A percentile compares a stretch with the other conserved stretches of the same genome.
phyloP scores from a whole-genome alignment of 35 echinoderm and acorn worm genomes.

The Ophiothrix spiculata region DNA sequence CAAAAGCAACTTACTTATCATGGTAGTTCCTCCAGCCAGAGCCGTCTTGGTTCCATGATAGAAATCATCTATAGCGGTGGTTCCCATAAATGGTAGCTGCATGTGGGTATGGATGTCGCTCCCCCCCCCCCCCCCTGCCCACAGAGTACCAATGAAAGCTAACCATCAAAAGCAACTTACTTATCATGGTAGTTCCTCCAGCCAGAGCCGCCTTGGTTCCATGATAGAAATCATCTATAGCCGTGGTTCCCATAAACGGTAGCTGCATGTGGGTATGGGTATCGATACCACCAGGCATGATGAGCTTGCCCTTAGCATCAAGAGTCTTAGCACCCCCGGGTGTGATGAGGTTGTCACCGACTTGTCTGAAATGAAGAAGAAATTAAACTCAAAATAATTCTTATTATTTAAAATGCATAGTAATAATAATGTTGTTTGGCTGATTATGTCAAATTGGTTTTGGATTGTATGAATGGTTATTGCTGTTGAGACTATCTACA shows the following conservation, averaged over 20 bases:
- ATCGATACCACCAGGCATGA: slow-evolving; percentile 96
- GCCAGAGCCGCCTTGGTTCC: slow-evolving; percentile 96
- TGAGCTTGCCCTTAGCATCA: slow-evolving; percentile 89
- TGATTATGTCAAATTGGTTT: too few relatives aligned
- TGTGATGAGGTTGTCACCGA: slow-evolving; percentile 93
- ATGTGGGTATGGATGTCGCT: slow-evolving; percentile 96
- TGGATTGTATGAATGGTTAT: too few relatives aligned
- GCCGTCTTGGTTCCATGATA: slow-evolving; percentile 96
- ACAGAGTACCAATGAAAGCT: too few relatives aligned
- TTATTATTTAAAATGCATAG: too few relatives aligned
- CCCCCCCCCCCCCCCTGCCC: too few relatives aligned
- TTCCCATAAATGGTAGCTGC: slow-evolving; percentile 95
- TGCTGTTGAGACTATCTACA: too few relatives aligned
- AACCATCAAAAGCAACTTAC: slow-evolving; percentile 52
- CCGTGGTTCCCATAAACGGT: slow-evolving; percentile 88
- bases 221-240: slow-evolving; percentile 98
- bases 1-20: slow-evolving; percentile 83
- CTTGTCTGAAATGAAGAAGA: too few relatives aligned
- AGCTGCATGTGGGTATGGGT: slow-evolving; percentile 95
- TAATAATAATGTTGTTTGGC: too few relatives aligned
- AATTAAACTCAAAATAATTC: too few relatives aligned
- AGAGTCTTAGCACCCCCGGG: slow-evolving; percentile 86
- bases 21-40: slow-evolving; percentile 89
- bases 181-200: slow-evolving; percentile 95
- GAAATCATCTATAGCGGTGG: slow-evolving; percentile 81